These are phyloP conservation scores for Drosophila prosaltans DNA, from an alignment of 1,140 invertebrate species.

Conservation along the genomic window DNA sequence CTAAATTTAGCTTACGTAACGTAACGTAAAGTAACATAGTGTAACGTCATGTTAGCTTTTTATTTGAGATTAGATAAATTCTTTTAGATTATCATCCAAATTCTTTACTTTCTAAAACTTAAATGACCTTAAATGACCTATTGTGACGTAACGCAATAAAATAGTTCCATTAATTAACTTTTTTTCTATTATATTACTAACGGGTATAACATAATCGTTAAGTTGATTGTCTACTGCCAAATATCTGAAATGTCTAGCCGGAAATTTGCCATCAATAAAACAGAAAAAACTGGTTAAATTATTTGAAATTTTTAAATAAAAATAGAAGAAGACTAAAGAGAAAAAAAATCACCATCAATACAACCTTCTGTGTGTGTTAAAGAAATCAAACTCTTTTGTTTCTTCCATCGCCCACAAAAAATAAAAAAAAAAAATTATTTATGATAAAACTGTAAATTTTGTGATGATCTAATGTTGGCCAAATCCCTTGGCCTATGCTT, in stretches of 20 bases:
- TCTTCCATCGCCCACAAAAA: neutral
- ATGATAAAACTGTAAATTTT: constrained; percentile 37
- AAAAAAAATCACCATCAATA: constrained; percentile 4
- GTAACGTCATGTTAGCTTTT: too few relatives aligned
- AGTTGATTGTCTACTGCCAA: constrained; percentile 21
- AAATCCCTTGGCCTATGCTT: constrained; percentile 33
- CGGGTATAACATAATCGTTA: constrained; percentile 28
- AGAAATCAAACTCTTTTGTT: constrained; percentile 3
- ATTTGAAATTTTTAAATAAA: constrained; percentile 37
- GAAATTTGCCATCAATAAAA: constrained; percentile 42
- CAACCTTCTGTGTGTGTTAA: constrained; percentile 1
- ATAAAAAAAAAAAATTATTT: neutral
- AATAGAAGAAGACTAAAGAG: constrained; percentile 7
- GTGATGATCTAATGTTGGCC: constrained; percentile 19
- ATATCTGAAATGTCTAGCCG: constrained; percentile 45
- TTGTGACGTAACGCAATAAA: neutral
- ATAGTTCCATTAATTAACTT: neutral
- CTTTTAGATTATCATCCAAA: too few relatives aligned
- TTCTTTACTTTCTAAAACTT: too few relatives aligned
- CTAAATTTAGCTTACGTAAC: too few relatives aligned
- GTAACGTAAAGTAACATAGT: too few relatives aligned
- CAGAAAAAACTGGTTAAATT: constrained; percentile 49
- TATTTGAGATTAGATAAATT: too few relatives aligned
- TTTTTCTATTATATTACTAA: constrained; percentile 14
- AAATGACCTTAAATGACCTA: too few relatives aligned